These are phyloP conservation scores for Nibea coibor DNA, from an alignment of 2,113 vertebrate species.

Conservation along the genomic window DNA sequence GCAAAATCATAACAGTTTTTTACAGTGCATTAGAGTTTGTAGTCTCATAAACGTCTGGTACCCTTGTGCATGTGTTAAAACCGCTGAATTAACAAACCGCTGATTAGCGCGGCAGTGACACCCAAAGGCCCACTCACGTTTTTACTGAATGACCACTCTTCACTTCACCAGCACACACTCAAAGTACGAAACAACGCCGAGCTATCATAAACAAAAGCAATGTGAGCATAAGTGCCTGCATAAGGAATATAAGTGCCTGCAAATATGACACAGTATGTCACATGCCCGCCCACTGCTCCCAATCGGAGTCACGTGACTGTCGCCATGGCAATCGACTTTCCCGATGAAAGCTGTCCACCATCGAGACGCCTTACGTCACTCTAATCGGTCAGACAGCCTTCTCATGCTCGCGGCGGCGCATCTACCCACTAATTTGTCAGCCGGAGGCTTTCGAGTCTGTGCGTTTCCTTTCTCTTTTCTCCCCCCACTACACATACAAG, in stretches of 20 bases:
- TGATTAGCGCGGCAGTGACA: conserved; percentile 29
- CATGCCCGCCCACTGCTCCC: conserved; percentile 55
- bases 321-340: conserved; percentile 71
- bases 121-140: conserved; percentile 19
- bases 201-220: conserved; percentile 51
- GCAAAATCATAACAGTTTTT: neutral
- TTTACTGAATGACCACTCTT: conserved; percentile 24
- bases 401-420: conserved; percentile 46
- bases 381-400: conserved; percentile 64
- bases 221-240: conserved; percentile 34
- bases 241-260: conserved; percentile 50
- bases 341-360: conserved; percentile 67
- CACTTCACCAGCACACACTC: conserved; percentile 13
- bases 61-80: conserved; percentile 15
- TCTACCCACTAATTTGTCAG: conserved; percentile 71
- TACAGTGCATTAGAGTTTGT: neutral
- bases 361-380: conserved; percentile 53
- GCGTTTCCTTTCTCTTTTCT: conserved; percentile 15
- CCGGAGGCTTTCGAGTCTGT: conserved; percentile 35
- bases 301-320: conserved; percentile 64
- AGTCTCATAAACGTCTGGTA: neutral
- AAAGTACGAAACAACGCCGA: conserved; percentile 25
- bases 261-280: conserved; percentile 62
- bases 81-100: conserved; percentile 10
- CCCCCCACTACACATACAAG: conserved; percentile 27